Evolutionary conservation across 1,140 invertebrate species (phyloP).

Genomic region (Chelonus insularis): DNA sequence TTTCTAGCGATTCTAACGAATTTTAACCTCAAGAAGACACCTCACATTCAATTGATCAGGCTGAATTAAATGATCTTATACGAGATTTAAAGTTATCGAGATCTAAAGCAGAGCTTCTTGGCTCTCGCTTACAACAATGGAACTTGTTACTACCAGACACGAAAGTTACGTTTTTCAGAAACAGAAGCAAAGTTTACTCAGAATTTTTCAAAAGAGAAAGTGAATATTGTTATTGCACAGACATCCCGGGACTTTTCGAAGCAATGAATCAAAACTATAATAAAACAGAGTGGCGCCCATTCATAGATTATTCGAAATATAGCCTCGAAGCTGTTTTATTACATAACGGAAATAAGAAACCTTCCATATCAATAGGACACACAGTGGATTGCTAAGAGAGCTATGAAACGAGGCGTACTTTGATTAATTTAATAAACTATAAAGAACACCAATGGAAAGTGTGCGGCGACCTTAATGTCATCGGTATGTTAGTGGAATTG

Average conservation of each 20-base stretch:
- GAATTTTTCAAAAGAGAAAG: conserved; percentile 15
- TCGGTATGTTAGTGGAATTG: conserved; percentile 46
- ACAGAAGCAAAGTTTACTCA: conserved; percentile 9
- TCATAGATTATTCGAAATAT: background rate
- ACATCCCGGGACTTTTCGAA: conserved; percentile 17
- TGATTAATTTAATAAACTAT: conserved; percentile 43
- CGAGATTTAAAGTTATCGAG: conserved; percentile 20
- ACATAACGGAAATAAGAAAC: conserved; percentile 44
- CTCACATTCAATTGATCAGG: conserved; percentile 22
- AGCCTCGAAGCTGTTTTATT: conserved; percentile 6
- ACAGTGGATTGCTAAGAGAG: conserved; percentile 43
- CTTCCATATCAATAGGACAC: conserved; percentile 43
- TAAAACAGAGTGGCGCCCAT: background rate
- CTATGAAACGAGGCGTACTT: conserved; percentile 39
- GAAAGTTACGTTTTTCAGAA: conserved; percentile 13
- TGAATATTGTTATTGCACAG: conserved; percentile 19
- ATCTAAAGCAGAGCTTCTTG: conserved; percentile 18
- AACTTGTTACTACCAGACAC: conserved; percentile 19
- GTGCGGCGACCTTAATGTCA: conserved; percentile 50
- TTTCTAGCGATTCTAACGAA: too few relatives aligned
- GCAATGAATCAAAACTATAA: background rate
- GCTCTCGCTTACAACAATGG: conserved; percentile 26
- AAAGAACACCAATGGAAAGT: conserved; percentile 42
- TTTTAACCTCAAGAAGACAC: too few relatives aligned
- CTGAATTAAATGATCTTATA: conserved; percentile 28